Conservation (phyloP, 1,140 invertebrate species). For the Drosophila nasuta region DNA sequence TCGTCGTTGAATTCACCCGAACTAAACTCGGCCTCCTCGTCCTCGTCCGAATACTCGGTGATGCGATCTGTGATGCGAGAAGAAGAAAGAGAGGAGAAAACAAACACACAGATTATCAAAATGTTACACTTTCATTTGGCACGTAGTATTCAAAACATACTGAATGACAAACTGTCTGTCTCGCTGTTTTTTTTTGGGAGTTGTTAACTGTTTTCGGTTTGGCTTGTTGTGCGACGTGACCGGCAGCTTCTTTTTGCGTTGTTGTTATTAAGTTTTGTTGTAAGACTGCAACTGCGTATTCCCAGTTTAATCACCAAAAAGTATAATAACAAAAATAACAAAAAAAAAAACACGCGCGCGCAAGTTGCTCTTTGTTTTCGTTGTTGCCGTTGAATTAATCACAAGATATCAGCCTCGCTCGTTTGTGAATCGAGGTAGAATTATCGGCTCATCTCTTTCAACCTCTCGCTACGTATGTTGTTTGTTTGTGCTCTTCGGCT, state of each 20-base stretch:
- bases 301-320: slow-evolving; percentile 24
- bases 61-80: slow-evolving; percentile 86
- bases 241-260: slow-evolving; percentile 52
- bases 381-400: slow-evolving; percentile 60
- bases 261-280: slow-evolving; percentile 25
- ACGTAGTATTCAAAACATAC: slow-evolving; percentile 17
- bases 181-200: slow-evolving; percentile 6
- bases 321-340: neutral
- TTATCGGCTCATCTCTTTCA: slow-evolving; percentile 69
- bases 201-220: neutral
- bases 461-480: neutral
- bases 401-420: slow-evolving; percentile 64
- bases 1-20: slow-evolving; percentile 89
- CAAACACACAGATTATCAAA: neutral
- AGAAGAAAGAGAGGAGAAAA: neutral
- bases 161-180: neutral
- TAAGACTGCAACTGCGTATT: slow-evolving; percentile 41
- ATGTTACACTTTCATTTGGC: slow-evolving; percentile 14
- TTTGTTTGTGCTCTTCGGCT: slow-evolving; percentile 24
- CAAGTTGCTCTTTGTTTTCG: neutral
- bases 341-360: slow-evolving; percentile 30
- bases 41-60: slow-evolving; percentile 88
- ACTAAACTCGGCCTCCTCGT: slow-evolving; percentile 89
- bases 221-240: slow-evolving; percentile 25
- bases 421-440: slow-evolving; percentile 29